Percentiles rank a stretch among this genome's conserved stretches.
Conservation (phyloP, 2,888 invertebrate genomes). For the Cetonia aurata region DNA sequence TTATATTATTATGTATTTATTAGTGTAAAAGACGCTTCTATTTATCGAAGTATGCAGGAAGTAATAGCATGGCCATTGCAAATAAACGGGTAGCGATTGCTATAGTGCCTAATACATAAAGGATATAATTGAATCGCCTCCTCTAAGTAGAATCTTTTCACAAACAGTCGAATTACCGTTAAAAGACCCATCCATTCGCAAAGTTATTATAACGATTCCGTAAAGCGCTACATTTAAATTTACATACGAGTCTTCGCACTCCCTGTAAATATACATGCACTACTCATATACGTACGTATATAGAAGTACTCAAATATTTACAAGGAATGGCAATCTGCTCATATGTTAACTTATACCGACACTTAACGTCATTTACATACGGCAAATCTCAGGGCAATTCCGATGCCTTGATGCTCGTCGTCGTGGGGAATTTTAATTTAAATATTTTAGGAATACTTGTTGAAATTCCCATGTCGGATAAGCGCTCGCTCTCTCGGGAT, state of each 20-base stretch:
- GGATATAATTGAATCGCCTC: neutral
- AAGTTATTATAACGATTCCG: slow-evolving; percentile 9
- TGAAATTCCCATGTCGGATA: slow-evolving; percentile 29
- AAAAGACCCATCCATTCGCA: neutral
- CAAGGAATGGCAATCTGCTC: slow-evolving; percentile 39
- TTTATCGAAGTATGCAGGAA: too few relatives aligned
- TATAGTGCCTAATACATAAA: slow-evolving; percentile 5
- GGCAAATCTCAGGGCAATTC: slow-evolving; percentile 37
- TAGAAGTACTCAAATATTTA: slow-evolving; percentile 28
- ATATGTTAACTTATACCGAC: slow-evolving; percentile 33
- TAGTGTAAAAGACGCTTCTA: too few relatives aligned
- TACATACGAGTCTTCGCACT: slow-evolving; percentile 1
- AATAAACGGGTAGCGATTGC: neutral
- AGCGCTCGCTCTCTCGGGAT: slow-evolving; percentile 1
- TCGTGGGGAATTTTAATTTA: slow-evolving; percentile 39
- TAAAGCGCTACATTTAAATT: slow-evolving; percentile 24
- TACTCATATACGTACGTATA: slow-evolving; percentile 16
- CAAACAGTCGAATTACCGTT: slow-evolving; percentile 7
- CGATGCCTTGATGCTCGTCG: slow-evolving; percentile 26
- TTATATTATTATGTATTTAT: too few relatives aligned
- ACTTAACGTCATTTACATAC: slow-evolving; percentile 42
- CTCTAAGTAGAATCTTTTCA: neutral
- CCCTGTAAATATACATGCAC: slow-evolving; percentile 11
- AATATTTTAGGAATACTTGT: slow-evolving; percentile 39
- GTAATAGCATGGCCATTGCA: too few relatives aligned